phyloP scores from a whole-genome alignment of 2,888 invertebrate genomes.

The Lasioglossum oenotherae region DNA sequence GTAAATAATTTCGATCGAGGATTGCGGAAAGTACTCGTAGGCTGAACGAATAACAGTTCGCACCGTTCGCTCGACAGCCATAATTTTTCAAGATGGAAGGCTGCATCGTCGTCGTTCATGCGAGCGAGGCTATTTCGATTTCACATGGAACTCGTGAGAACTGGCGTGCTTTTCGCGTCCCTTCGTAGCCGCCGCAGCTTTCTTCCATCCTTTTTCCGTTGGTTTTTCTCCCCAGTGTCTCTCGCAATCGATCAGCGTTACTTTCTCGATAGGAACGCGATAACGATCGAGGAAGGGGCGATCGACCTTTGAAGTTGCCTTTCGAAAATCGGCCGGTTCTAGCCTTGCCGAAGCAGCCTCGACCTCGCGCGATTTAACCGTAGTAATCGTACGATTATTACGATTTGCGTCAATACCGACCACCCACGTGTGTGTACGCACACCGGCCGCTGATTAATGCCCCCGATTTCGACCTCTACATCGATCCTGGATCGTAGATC shows the following conservation, averaged over 20 bases:
- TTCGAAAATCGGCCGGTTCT: conserved; percentile 67
- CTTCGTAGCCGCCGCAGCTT: conserved; percentile 33
- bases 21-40: neutral
- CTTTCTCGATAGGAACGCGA: conserved; percentile 62
- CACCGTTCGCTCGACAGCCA: neutral
- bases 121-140: conserved; percentile 29
- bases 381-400: conserved; percentile 58
- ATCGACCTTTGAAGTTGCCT: conserved; percentile 71
- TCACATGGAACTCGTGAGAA: conserved; percentile 51
- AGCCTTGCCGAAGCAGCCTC: conserved; percentile 59
- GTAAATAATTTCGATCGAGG: neutral
- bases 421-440: conserved; percentile 69
- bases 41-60: neutral
- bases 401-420: conserved; percentile 72
- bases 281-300: conserved; percentile 57
- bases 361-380: conserved; percentile 72
- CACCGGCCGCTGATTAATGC: conserved; percentile 70
- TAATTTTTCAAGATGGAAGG: neutral
- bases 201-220: conserved; percentile 24
- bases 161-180: conserved; percentile 38
- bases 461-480: conserved; percentile 68
- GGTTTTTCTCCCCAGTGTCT: neutral
- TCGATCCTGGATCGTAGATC: conserved; percentile 65
- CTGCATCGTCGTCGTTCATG: neutral
- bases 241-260: conserved; percentile 17